Conservation (phyloP, 2,888 invertebrate genomes). For the Drosophila mercatorum region DNA sequence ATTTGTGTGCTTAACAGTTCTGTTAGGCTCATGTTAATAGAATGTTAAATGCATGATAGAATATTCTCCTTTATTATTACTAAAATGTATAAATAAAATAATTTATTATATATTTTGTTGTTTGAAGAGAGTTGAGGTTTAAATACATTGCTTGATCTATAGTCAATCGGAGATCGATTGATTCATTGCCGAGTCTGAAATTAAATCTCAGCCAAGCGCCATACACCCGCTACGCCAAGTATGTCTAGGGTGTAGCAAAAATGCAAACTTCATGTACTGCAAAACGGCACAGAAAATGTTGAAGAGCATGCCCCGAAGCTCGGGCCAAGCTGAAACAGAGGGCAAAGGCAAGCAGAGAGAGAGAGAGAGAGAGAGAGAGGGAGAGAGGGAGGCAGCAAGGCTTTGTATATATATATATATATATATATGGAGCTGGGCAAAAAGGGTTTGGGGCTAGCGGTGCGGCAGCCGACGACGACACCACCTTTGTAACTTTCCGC, state of each 20-base stretch:
- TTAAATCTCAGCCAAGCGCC: not conserved
- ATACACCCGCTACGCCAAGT: not conserved
- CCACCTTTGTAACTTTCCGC: slow-evolving; percentile 72
- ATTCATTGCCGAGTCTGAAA: too few relatives aligned
- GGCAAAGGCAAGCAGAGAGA: not conserved
- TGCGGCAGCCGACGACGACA: slow-evolving; percentile 42
- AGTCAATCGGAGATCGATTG: too few relatives aligned
- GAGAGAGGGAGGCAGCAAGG: slow-evolving; percentile 11
- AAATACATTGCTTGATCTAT: too few relatives aligned
- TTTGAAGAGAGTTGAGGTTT: too few relatives aligned
- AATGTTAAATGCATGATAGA: too few relatives aligned
- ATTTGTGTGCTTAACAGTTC: too few relatives aligned
- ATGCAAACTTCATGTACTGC: slow-evolving; percentile 68
- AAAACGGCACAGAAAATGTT: slow-evolving; percentile 69
- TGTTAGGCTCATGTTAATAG: too few relatives aligned
- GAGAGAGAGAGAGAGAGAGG: not conserved
- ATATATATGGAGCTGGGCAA: slow-evolving; percentile 12
- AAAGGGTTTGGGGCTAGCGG: not conserved
- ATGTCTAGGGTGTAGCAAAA: slow-evolving; percentile 51
- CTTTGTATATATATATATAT: not conserved
- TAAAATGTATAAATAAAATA: too few relatives aligned
- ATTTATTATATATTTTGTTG: too few relatives aligned
- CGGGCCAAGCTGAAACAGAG: slow-evolving; percentile 37
- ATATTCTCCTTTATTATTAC: too few relatives aligned
- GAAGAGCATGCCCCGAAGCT: slow-evolving; percentile 57